Base-by-base conservation (phyloP, 2,888 invertebrate species). In the Phytoseiulus persimilis region DNA sequence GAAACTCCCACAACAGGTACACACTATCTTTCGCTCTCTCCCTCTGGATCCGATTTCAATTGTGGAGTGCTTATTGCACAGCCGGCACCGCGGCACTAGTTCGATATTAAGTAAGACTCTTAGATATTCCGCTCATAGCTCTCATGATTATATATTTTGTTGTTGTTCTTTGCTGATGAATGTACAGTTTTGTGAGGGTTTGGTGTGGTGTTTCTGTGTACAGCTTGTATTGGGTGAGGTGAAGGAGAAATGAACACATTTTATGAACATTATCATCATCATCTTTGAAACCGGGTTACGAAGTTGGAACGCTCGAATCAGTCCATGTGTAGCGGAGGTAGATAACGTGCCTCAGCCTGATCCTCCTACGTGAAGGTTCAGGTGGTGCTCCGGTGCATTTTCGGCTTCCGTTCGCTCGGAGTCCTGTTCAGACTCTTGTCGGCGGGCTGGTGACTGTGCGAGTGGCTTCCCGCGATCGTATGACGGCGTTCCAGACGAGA, bases 381-480 rank as follows among this genome's bases (percentile, higher is more conserved):
- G 23, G 65, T 65, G 65, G 65, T 65, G 65, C 65, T 65, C 18
- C 65, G 65, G 65, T 65, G 65, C 65, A 65, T 65, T 65, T 65
- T 65, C 65, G 87, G 87, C 9, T 87, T 87, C 33, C 87, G 87
- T 87, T 87, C 87, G 39, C 87, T 87, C 31, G 87, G 33, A n/a
- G 87, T 31, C 33, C 87, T 33, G 84, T 28, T 84, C 32, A 84
- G 84, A 32, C 32, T 84, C 28, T 32, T 32, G 32, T 45, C 87
- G 87, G 87, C 32, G 31, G 39, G 39, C 87, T 39, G n/a, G 6
- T 33, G 87, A 18, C n/a, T n/a, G n/a, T 87, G 14, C 33, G 87
- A 87, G 39, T 87, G 87, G 18, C 87, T 87, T 87, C 87, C 87
- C n/a, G 87, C 87, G 32, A 87, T 87, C n/a, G 87, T 87, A n/a